Evolutionary conservation across 2,888 invertebrate species (phyloP), one percentile per base, ranked within the genome.

Genomic region (Meta bourneti): DNA sequence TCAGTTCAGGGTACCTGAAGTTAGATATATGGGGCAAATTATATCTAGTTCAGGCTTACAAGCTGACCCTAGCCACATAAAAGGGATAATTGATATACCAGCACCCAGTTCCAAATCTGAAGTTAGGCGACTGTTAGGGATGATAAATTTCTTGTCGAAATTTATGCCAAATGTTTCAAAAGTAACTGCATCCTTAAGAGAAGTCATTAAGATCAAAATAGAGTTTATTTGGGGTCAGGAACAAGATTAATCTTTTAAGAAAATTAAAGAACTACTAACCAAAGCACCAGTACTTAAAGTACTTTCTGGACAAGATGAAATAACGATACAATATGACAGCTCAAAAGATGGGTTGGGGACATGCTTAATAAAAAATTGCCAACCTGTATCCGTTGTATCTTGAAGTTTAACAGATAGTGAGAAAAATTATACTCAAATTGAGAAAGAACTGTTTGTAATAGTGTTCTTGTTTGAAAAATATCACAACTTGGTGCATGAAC

Each of bases 101-200:
- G 49, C 69, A 78, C 70, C 70, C 49, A 13, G 20, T 7, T 61
- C 19, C 49, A 86, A 86, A 51, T 49, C 16, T 20, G 79, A 79
- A 8, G n/a, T 86, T 0, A 88, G 48, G 71, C 72, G 80, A 19
- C n/a, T 80, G 1, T 20, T 34, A 5, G 72, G 80, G 6, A 89
- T 75, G 89, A 48, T 89, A 6, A 89, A 82, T 75, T 89, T 71
- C 48, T n/a, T 89, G 20, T 81, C 89, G 7, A 89, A 75, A 61
- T 82, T 81, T 49, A 89, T 75, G 48, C 75, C n/a, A n/a, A n/a
- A n/a, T n/a, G n/a, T n/a, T n/a, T n/a, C n/a, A n/a, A n/a, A n/a
- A n/a, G n/a, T n/a, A 20, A 89, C 89, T 16, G 9, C 82, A 13
- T 75, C 82, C 13, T 34, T 75, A 34, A 74, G 82, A 48, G 49